Base-by-base conservation (phyloP, 2,797 vertebrate genomes). In the Corythornis leucogaster region DNA sequence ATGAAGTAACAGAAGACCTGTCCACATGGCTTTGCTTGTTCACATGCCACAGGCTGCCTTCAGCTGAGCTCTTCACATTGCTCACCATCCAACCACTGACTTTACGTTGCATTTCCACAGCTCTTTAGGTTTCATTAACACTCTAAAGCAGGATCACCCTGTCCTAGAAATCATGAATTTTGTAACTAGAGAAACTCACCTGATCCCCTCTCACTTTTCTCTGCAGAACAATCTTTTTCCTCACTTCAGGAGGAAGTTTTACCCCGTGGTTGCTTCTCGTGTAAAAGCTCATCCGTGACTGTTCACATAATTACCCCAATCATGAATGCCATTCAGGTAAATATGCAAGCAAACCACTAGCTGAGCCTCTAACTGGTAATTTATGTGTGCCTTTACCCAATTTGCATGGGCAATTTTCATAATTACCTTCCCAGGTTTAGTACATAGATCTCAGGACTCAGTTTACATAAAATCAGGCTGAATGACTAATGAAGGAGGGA, bases 331-430 rank as follows among this genome's bases (percentile, higher is more conserved):
- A 63, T 92, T 92, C 51, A 5, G 86, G 84, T 90, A 93, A 92
- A 96, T 75, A 89, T 77, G 81, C 78, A 94, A 89, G 93, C 54
- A 91, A 80, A 87, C 85, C 77, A 88, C 68, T 82, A 91, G 80
- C 57, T 92, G 87, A 91, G 46, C 31, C 76, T 89, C 64, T 78
- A 93, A 88, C 91, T 92, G 68, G 64, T 58, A 95, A 95, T 96
- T 95, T 91, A 91, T 89, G 71, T 91, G 88, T 94, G 86, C 43
- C 69, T 90, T 94, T 87, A 78, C 90, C 30, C 75, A 93, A 92
- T 96, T 91, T 96, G 71, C 91, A 92, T 57, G 62, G 84, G 43
- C 78, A 96, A 92, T 94, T 93, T 93, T 92, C 88, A 80, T 91
- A 85, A 96, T 94, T 92, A 91, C 35, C 80, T 85, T 90, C 58